Percentiles rank a stretch among this genome's conserved stretches.
Conservation (phyloP, 1,140 invertebrate species). For the Tetramorium alpestre region DNA sequence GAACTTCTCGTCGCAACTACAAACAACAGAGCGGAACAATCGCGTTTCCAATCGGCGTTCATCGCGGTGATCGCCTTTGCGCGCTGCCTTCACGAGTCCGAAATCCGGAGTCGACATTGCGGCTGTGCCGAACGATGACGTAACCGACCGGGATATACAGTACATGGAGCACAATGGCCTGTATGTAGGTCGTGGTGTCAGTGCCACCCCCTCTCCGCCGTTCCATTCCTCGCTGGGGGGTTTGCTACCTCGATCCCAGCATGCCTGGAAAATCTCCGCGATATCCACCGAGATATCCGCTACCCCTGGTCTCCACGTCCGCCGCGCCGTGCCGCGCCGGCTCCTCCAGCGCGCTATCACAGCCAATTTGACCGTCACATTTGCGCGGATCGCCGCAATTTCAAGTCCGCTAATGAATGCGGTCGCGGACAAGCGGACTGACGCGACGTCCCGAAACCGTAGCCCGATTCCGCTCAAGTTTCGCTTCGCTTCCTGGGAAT, state of each 20-base stretch:
- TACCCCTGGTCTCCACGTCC: neutral
- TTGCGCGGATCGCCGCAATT: conserved; percentile 60
- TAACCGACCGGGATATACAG: conserved; percentile 59
- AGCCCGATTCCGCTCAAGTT: conserved; percentile 1
- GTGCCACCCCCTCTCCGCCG: conserved; percentile 59
- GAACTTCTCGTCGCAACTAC: neutral
- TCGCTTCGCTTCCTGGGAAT: conserved; percentile 43
- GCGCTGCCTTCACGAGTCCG: neutral
- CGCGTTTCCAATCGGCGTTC: neutral
- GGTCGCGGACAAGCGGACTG: conserved; percentile 33
- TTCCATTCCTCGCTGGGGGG: conserved; percentile 29
- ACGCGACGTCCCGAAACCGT: conserved; percentile 2
- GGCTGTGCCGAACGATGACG: conserved; percentile 61
- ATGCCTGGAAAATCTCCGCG: conserved; percentile 57
- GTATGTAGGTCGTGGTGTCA: conserved; percentile 73
- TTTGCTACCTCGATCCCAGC: conserved; percentile 41
- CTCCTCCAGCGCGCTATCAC: neutral
- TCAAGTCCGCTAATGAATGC: conserved; percentile 64
- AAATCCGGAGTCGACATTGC: conserved; percentile 41
- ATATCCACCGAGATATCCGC: conserved; percentile 32
- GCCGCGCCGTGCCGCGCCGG: no score
- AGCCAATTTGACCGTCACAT: conserved; percentile 35
- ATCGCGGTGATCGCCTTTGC: conserved; percentile 20
- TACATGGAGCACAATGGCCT: conserved; percentile 67
- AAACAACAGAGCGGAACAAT: neutral